A percentile compares a stretch with the other conserved stretches of the same genome.
Conservation (phyloP, 2,888 invertebrate species). For the Drosophila fulvimacula region DNA sequence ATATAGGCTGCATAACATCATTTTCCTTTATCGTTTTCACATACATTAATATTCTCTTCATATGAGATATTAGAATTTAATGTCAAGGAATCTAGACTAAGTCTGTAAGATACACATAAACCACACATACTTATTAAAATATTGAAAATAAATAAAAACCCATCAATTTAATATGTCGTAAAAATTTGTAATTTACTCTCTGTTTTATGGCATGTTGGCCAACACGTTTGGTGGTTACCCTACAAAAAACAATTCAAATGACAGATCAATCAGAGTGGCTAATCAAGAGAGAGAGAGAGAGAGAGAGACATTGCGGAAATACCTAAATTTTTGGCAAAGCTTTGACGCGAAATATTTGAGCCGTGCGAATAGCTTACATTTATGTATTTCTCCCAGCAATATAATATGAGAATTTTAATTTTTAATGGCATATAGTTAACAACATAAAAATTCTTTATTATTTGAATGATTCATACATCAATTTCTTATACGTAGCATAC, state of each 20-base stretch:
- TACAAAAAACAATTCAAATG: slow-evolving; percentile 13
- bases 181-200: slow-evolving; percentile 10
- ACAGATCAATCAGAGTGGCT: neutral
- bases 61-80: too few relatives aligned
- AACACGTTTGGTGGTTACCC: slow-evolving; percentile 37
- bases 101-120: neutral
- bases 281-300: neutral
- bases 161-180: slow-evolving; percentile 16
- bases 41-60: too few relatives aligned
- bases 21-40: too few relatives aligned
- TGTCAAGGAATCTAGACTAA: too few relatives aligned
- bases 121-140: neutral
- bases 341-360: neutral
- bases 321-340: neutral
- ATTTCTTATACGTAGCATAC: neutral
- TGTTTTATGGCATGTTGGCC: neutral
- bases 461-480: slow-evolving; percentile 10
- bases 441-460: neutral
- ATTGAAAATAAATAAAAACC: slow-evolving; percentile 2
- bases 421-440: neutral
- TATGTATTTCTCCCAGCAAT: too few relatives aligned
- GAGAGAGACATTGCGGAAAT: neutral
- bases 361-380: neutral
- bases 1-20: too few relatives aligned
- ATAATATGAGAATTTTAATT: too few relatives aligned